phyloP scores from a whole-genome alignment of 2,113 vertebrate species.

The Scophthalmus maximus region DNA sequence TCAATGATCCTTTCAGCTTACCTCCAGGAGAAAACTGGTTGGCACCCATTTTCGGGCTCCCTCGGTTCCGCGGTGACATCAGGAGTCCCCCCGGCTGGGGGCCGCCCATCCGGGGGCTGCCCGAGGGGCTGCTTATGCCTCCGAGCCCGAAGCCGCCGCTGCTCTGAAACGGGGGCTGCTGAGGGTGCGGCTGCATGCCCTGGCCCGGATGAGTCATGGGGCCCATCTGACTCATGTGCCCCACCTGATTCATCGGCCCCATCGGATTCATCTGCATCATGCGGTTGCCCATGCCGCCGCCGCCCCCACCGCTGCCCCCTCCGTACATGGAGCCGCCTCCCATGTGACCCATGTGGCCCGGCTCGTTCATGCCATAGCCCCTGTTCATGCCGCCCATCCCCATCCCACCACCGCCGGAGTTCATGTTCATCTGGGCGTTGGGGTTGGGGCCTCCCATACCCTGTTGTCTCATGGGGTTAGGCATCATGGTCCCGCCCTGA shows the following conservation, averaged over 20 bases:
- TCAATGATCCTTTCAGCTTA: conserved; percentile 59
- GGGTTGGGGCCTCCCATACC: conserved; percentile 84
- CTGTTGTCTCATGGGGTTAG: conserved; percentile 80
- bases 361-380: conserved; percentile 80
- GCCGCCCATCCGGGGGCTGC: conserved; percentile 90
- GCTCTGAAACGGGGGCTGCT: conserved; percentile 88
- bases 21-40: conserved; percentile 97
- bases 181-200: conserved; percentile 75
- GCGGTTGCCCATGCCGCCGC: conserved; percentile 71
- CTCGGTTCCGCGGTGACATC: conserved; percentile 92
- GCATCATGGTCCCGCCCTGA: conserved; percentile 84
- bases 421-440: conserved; percentile 86
- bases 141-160: conserved; percentile 86
- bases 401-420: conserved; percentile 83
- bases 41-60: conserved; percentile 95
- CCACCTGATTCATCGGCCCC: conserved; percentile 69
- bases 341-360: conserved; percentile 82
- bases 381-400: conserved; percentile 80
- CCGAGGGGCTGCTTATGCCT: conserved; percentile 90
- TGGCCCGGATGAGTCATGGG: conserved; percentile 78
- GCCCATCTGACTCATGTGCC: conserved; percentile 75
- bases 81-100: conserved; percentile 91
- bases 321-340: conserved; percentile 77
- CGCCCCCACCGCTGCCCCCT: conserved; percentile 66
- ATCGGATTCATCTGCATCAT: conserved; percentile 81